Evolutionary conservation across 2,797 vertebrate genomes (phyloP).

Genomic region (Peromyscus melanophrys): DNA sequence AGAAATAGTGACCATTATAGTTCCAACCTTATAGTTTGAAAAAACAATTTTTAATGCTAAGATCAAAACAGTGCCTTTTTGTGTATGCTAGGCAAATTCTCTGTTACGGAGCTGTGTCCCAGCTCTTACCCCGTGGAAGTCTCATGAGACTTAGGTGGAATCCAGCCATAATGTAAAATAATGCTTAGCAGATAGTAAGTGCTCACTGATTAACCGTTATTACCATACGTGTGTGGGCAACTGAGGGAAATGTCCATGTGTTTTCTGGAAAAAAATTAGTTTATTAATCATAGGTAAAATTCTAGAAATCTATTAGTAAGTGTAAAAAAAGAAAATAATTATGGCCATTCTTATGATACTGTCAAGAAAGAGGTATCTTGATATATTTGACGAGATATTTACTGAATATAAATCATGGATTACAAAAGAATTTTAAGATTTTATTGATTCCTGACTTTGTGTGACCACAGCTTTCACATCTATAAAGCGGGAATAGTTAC

Average conservation of each 20-base stretch:
- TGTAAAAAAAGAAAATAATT: constrained; percentile 38
- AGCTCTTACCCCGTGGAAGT: background rate
- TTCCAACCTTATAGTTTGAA: background rate
- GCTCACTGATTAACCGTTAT: constrained; percentile 12
- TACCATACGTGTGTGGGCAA: background rate
- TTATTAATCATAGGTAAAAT: constrained; percentile 39
- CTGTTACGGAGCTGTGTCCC: background rate
- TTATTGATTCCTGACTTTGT: constrained; percentile 24
- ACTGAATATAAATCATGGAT: background rate
- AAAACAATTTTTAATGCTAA: background rate
- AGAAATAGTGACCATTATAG: background rate
- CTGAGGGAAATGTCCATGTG: background rate
- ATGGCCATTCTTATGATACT: background rate
- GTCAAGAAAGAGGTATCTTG: background rate
- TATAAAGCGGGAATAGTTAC: constrained; percentile 3
- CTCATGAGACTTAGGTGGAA: background rate
- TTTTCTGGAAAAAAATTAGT: background rate
- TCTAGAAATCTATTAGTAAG: background rate
- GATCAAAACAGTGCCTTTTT: background rate
- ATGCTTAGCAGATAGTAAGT: background rate
- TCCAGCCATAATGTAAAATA: background rate
- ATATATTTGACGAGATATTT: background rate
- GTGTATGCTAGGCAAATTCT: background rate
- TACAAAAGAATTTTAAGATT: constrained; percentile 11
- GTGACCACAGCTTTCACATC: constrained; percentile 50